These are phyloP conservation scores for Leptonema lineaticorne DNA, from an alignment of 1,140 invertebrate genomes.

Conservation along the genomic window DNA sequence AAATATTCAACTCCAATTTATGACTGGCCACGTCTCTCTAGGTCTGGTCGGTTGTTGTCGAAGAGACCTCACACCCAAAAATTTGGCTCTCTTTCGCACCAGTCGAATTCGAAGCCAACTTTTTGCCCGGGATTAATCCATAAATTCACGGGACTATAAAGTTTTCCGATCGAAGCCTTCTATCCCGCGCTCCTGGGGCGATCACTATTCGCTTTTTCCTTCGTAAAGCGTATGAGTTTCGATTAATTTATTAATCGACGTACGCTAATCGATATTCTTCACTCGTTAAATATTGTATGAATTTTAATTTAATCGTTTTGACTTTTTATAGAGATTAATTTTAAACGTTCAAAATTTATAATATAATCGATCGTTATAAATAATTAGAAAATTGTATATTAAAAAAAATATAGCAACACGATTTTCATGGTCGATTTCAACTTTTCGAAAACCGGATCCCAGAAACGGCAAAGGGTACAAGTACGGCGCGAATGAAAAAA, in stretches of 20 bases:
- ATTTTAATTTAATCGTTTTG: too few species aligned
- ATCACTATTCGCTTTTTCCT: not conserved
- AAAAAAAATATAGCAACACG: too few species aligned
- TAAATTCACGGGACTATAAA: constrained; percentile 16
- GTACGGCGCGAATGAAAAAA: too few species aligned
- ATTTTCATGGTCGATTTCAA: too few species aligned
- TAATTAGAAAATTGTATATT: too few species aligned
- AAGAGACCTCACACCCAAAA: too few species aligned
- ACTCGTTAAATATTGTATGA: too few species aligned
- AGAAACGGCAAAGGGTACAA: too few species aligned
- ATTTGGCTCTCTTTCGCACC: not conserved
- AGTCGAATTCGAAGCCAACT: constrained; percentile 9
- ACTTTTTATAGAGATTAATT: too few species aligned
- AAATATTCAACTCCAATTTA: constrained; percentile 31
- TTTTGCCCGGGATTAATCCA: constrained; percentile 17
- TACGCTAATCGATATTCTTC: not conserved
- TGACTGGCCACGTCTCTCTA: constrained; percentile 29
- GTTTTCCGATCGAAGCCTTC: not conserved
- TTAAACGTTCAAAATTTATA: too few species aligned
- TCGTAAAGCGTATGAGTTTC: not conserved
- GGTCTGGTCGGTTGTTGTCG: constrained; percentile 19
- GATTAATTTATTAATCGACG: constrained; percentile 6
- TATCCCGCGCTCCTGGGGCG: not conserved
- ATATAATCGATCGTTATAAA: too few species aligned
- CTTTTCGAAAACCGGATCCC: too few species aligned